Percentiles rank a stretch among this genome's conserved stretches.
These are phyloP conservation scores for Meiosimyza platycephala DNA, from an alignment of 2,888 invertebrate genomes.

Conservation along the genomic window DNA sequence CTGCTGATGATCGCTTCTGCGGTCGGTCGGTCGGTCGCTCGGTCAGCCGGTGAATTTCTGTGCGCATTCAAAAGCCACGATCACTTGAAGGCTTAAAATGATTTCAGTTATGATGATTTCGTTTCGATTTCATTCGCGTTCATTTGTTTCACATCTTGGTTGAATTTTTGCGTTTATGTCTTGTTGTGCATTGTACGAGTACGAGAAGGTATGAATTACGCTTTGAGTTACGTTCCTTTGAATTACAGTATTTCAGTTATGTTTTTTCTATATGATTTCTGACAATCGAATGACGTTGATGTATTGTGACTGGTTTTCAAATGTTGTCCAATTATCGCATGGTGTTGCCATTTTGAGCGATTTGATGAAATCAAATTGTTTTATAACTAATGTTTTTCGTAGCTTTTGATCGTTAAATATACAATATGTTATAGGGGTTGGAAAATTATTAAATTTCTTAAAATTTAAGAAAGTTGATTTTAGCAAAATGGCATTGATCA, in stretches of 20 bases:
- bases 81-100: constrained; percentile 48
- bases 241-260: constrained; percentile 12
- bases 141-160: constrained; percentile 16
- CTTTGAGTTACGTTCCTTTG: constrained; percentile 14
- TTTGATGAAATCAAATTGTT: not conserved
- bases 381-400: not conserved
- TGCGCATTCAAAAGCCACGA: constrained; percentile 2
- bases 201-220: constrained; percentile 32
- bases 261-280: constrained; percentile 6
- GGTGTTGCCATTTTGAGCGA: constrained; percentile 8
- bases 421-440: no score
- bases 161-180: not conserved
- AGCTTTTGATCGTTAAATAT: no score
- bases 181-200: not conserved
- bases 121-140: constrained; percentile 23
- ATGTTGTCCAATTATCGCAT: not conserved
- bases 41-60: not conserved
- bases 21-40: not conserved
- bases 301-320: not conserved
- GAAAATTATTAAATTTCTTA: no score
- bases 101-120: constrained; percentile 55
- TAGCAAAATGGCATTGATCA: no score
- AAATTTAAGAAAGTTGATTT: no score
- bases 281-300: constrained; percentile 22
- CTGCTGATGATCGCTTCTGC: not conserved